Percentiles rank a stretch among this genome's conserved stretches.
phyloP scores from a whole-genome alignment of 2,113 vertebrate species.

The Sapajus apella region DNA sequence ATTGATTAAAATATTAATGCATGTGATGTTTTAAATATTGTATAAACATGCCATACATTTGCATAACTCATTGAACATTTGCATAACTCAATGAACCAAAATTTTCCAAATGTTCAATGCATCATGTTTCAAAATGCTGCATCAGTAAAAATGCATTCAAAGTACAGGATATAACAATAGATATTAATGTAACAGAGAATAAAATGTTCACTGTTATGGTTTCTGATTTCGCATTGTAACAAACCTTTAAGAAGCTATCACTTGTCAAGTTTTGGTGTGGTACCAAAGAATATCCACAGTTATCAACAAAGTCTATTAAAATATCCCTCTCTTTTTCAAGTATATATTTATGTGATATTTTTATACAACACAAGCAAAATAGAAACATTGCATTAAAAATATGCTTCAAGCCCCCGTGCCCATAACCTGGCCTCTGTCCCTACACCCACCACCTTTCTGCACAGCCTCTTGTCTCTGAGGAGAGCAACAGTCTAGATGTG shows the following conservation, averaged over 20 bases:
- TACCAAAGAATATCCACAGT: background rate
- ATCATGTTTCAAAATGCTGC: background rate
- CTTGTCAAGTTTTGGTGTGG: background rate
- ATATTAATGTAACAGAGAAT: background rate
- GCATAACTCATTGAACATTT: background rate
- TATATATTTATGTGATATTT: too few species aligned
- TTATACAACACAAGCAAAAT: background rate
- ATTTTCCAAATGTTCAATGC: background rate
- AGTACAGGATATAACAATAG: background rate
- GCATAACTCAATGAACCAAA: too few species aligned
- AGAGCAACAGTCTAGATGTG: rapidly evolving
- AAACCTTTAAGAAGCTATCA: background rate
- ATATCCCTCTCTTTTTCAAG: background rate
- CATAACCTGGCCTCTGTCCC: rapidly evolving
- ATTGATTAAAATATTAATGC: background rate
- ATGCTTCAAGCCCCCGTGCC: background rate
- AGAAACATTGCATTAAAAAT: background rate
- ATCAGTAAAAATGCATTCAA: background rate
- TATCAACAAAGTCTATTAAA: background rate
- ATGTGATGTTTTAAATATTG: background rate
- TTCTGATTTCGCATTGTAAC: background rate
- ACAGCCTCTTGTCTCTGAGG: background rate
- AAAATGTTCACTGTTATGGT: background rate
- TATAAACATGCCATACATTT: background rate
- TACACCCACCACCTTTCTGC: rapidly evolving